Evolutionary conservation across 2,888 invertebrate species (phyloP).

Genomic region (Willowsia nigromaculata): DNA sequence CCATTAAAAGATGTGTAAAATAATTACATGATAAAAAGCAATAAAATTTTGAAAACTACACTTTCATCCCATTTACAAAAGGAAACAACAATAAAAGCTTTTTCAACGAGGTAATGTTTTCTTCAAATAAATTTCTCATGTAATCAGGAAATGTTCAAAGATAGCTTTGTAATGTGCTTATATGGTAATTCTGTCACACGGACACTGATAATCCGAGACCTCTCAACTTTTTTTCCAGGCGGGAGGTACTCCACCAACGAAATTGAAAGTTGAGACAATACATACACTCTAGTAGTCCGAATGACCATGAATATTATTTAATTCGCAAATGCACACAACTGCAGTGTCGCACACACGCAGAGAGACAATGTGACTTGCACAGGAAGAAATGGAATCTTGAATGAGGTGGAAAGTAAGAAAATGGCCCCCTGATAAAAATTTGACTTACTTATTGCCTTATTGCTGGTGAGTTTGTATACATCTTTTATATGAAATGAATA

Average conservation of each 20-base stretch:
- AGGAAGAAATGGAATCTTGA: neutral
- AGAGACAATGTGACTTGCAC: neutral
- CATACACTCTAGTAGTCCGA: neutral
- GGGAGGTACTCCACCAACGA: no score
- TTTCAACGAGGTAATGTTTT: no score
- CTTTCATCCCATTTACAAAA: no score
- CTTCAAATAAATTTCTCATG: no score
- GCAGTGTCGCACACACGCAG: neutral
- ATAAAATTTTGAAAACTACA: no score
- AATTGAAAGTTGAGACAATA: no score
- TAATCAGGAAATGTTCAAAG: no score
- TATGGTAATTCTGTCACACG: neutral
- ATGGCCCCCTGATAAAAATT: conserved; percentile 3
- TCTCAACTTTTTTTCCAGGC: no score
- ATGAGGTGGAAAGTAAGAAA: neutral
- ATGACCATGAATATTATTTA: neutral
- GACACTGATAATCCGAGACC: neutral
- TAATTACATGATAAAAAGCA: no score
- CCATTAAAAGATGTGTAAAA: conserved; percentile 1
- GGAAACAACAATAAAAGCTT: no score
- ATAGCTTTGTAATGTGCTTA: no score
- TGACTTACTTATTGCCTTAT: neutral
- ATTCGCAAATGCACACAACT: neutral
- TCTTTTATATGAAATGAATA: neutral
- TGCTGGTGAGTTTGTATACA: neutral